Evolutionary conservation across 2,113 vertebrate genomes (phyloP).

Genomic region (Pelecanoides urinatrix): DNA sequence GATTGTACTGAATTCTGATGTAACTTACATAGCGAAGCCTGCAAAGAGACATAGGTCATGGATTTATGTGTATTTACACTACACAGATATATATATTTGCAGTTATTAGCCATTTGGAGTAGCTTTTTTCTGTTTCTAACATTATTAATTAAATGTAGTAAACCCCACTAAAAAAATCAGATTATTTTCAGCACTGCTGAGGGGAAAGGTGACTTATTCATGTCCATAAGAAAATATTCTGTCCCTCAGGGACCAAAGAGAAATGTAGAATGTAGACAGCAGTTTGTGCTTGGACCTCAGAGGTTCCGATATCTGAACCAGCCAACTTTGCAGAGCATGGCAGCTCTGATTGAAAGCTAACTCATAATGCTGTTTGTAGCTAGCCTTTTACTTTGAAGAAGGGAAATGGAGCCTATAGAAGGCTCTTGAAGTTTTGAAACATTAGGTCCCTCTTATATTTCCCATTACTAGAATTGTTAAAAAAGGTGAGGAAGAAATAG

Average conservation of each 20-base stretch:
- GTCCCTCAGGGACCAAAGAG: neutral
- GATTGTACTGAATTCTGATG: neutral
- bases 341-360: neutral
- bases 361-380: neutral
- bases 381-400: neutral
- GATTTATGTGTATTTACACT: neutral
- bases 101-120: neutral
- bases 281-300: neutral
- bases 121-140: neutral
- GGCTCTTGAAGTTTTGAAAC: neutral
- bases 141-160: neutral
- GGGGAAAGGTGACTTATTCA: neutral
- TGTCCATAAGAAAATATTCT: neutral
- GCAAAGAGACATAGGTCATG: neutral
- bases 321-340: neutral
- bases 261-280: neutral
- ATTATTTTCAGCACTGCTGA: neutral
- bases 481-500: neutral
- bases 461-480: neutral
- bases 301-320: neutral
- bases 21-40: neutral
- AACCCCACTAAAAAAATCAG: neutral
- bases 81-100: neutral
- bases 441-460: neutral
- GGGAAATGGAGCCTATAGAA: neutral